Evolutionary conservation across 2,113 vertebrate genomes (phyloP).

Genomic region (Paedocypris sp.): DNA sequence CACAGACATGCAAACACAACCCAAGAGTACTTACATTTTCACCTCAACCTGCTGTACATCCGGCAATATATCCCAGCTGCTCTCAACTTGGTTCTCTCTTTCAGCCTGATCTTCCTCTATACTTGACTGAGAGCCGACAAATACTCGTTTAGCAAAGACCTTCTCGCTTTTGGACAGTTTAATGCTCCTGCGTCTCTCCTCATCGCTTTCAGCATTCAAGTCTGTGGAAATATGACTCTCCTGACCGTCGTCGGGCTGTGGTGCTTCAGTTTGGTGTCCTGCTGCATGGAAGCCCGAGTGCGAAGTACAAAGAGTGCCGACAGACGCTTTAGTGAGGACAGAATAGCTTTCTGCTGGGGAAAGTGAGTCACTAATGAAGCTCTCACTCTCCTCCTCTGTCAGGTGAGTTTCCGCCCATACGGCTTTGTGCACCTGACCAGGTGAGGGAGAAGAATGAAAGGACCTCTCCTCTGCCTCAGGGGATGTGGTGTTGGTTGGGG

Average conservation of each 20-base stretch:
- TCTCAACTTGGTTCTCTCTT: neutral
- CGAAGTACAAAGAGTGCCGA: neutral
- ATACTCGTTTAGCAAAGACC: conserved; percentile 40
- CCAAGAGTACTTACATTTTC: conserved; percentile 48
- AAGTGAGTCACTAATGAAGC: conserved; percentile 42
- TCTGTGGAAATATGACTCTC: conserved; percentile 25
- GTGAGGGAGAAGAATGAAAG: conserved; percentile 42
- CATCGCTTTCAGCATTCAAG: neutral
- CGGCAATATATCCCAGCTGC: conserved; percentile 2
- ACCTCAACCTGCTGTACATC: conserved; percentile 28
- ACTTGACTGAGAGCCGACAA: conserved; percentile 29
- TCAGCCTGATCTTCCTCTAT: conserved; percentile 26
- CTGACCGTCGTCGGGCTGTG: conserved; percentile 2
- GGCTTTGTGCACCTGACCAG: conserved; percentile 45
- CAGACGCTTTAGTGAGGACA: neutral
- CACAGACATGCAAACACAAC: conserved; percentile 17
- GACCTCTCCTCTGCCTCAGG: conserved; percentile 23
- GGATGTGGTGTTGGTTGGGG: neutral
- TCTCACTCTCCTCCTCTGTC: conserved; percentile 45
- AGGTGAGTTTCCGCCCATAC: conserved; percentile 61
- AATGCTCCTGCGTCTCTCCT: conserved; percentile 49
- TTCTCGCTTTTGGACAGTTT: conserved; percentile 48
- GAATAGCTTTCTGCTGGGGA: conserved; percentile 39
- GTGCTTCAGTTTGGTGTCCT: neutral
- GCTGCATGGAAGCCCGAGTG: neutral